Percentiles rank a stretch among this genome's conserved stretches.
phyloP scores from a whole-genome alignment of 2,888 invertebrate species.

The Mylabris sibirica region DNA sequence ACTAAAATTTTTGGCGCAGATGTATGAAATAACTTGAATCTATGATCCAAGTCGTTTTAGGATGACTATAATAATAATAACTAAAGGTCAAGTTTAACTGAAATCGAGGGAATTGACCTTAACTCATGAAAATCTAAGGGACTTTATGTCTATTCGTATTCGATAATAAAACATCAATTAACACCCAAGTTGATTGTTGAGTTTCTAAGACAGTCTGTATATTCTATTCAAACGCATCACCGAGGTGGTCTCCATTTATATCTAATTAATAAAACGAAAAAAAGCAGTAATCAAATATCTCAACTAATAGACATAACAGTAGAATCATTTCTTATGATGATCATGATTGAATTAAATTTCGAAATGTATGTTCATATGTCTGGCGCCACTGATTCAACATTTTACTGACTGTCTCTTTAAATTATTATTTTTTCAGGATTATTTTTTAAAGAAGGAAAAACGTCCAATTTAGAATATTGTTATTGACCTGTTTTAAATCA shows the following conservation, averaged over 20 bases:
- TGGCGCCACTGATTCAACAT: neutral
- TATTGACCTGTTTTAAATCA: neutral
- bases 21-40: too few species aligned
- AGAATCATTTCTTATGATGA: neutral
- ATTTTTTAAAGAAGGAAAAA: neutral
- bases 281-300: neutral
- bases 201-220: neutral
- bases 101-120: neutral
- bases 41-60: neutral
- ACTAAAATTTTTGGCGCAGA: too few species aligned
- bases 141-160: too few species aligned
- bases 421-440: neutral
- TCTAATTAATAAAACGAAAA: neutral
- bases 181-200: too few species aligned
- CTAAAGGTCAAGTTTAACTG: neutral
- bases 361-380: constrained; percentile 9
- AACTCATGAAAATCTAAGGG: too few species aligned
- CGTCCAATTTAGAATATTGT: neutral
- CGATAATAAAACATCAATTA: neutral
- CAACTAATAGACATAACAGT: neutral
- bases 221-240: neutral
- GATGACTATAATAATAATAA: neutral
- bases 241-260: neutral
- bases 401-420: neutral
- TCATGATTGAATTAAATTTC: constrained; percentile 3